Base-by-base conservation (phyloP, 2,113 vertebrate species). In the Hyperopisus bebe region DNA sequence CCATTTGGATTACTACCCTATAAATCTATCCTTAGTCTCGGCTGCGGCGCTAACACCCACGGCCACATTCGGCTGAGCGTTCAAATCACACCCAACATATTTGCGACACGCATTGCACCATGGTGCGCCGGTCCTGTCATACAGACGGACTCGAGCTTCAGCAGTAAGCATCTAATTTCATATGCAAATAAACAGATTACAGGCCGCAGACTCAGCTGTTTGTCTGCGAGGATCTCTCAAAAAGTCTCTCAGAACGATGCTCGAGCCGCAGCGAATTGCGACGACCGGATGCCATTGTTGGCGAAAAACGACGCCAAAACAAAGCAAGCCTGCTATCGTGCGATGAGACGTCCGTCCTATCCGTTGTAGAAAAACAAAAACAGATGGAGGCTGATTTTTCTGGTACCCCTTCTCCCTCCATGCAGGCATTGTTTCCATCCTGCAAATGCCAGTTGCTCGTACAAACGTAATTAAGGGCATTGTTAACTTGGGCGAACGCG, bases 401-500 rank as follows among this genome's bases (percentile, higher is more conserved):
- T 92, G 92, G 92, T 89, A 89, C 83, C 58, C 46, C 84, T 86
- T 42, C 87, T 66, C 80, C 89, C 35, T 83, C 88, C 88, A 91
- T 53, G 91, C 88, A 46, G 84, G 17, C 66, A 39, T 50, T 53
- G 62, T 80, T 87, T 31, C 2, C 77, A 82, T 50, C 90, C 89
- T 91, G 90, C 93, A 91, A 89, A 92, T 92, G 90, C 70, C 83
- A 87, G 90, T 91, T 92, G 92, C 92, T 92, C 91, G 92, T 93
- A 91, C 93, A 91, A 94, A 92, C 92, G 83, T 91, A 93, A 93
- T 94, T 92, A 93, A 91, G 89, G 89, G 90, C 91, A 90, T 92
- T 89, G 93, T 93, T 91, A 94, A 92, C 90, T 90, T 91, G 92
- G 94, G 93, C 91, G 93, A 93, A 92, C 92, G 92, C 48, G 58